A percentile compares a stretch with the other conserved stretches of the same genome.
Conservation (phyloP, 1,140 invertebrate species). For the Ips typographus region DNA sequence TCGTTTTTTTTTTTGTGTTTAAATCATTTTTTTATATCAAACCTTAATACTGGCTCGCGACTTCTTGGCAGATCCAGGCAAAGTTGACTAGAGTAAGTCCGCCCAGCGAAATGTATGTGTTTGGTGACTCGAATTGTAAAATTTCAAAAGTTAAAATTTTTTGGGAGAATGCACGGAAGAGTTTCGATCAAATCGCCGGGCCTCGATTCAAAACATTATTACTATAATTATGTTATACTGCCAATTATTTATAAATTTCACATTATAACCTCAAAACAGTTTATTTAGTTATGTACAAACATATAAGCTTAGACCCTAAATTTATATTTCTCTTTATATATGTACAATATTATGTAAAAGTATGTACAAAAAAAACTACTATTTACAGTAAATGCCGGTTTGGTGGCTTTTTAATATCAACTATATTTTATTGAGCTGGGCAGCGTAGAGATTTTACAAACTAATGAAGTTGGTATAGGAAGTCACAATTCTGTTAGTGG, state of each 20-base stretch:
- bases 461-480: too few relatives aligned
- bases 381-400: conserved; percentile 8
- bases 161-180: too few relatives aligned
- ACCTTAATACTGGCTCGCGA: conserved; percentile 50
- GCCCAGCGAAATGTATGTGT: conserved; percentile 39
- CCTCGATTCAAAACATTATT: conserved; percentile 10
- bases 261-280: conserved; percentile 48
- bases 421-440: conserved; percentile 2
- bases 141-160: too few relatives aligned
- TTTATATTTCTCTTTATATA: conserved; percentile 40
- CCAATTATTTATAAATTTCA: conserved; percentile 49
- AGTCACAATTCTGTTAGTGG: too few relatives aligned
- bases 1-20: conserved; percentile 19
- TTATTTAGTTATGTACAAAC: conserved; percentile 51
- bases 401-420: conserved; percentile 6
- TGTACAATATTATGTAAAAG: conserved; percentile 40
- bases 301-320: conserved; percentile 40
- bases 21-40: conserved; percentile 25
- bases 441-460: background rate
- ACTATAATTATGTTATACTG: conserved; percentile 43
- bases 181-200: conserved; percentile 22
- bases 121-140: background rate
- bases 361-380: conserved; percentile 22
- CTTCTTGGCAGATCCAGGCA: conserved; percentile 45
- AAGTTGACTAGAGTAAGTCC: conserved; percentile 48